Evolutionary conservation across 2,888 invertebrate genomes (phyloP), one percentile per base, ranked within the genome.

Genomic region (Magallana nippona): DNA sequence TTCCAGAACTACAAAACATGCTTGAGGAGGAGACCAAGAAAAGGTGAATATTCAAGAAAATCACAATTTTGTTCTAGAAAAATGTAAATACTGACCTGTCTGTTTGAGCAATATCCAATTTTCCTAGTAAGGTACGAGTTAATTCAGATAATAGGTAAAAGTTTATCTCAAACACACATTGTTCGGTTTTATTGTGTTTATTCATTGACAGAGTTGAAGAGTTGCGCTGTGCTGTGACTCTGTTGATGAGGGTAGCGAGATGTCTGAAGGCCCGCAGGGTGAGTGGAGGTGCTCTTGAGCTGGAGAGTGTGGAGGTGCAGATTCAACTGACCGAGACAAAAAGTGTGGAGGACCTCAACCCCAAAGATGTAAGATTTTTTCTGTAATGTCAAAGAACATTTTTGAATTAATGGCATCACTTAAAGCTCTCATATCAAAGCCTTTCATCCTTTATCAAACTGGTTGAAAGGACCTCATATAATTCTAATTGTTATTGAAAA

Each of bases 251-350:
- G 5, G 88, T 93, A 19, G 92, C 93, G 0, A 88, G 92, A 55
- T 86, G 87, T 11, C 85, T 94, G 71, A 93, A 93, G 86, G 87
- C 88, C 0, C 84, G 90, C 58, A 85, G 94, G 56, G 90, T 92
- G 10, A 83, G 84, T 55, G 89, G 89, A 57, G 94, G 94, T 1
- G 94, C 93, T 5, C 86, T 94, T 44, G 93, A 94, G 84, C 89
- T 94, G 58, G 94, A 94, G 85, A 93, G 94, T 82, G 90, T 92
- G 3, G 94, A 94, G 87, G 93, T 94, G 15, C 91, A 92, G 83
- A 92, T 94, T 55, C 92, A 93, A 87, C 91, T 94, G 82, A 91
- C 91, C 57, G 92, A 93, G 79, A 90, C 91, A 15, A 90, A 92
- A 81, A 88, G 91, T 79, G 91, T 93, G 15, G 90, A 92, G 82